phyloP scores from a whole-genome alignment of 2,113 vertebrate genomes.

The Pelobates fuscus region DNA sequence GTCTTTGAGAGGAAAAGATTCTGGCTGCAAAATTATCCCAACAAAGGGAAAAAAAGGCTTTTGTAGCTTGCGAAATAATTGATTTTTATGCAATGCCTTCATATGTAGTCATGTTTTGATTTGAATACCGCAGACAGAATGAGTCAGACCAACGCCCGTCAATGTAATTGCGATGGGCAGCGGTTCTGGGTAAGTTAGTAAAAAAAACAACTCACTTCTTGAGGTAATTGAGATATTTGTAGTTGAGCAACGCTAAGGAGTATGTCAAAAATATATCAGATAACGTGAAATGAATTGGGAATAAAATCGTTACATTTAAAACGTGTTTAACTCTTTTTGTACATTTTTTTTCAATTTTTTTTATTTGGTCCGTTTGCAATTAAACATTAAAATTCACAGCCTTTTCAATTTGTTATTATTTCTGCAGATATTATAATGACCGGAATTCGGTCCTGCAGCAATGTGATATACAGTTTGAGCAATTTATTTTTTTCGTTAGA shows the following conservation, averaged over 20 bases:
- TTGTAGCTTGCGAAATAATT: slow-evolving; percentile 33
- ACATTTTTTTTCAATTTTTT: no score
- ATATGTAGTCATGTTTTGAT: slow-evolving; percentile 30
- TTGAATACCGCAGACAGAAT: slow-evolving; percentile 26
- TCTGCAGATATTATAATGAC: slow-evolving; percentile 31
- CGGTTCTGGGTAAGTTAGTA: slow-evolving; percentile 13
- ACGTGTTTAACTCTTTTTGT: slow-evolving; percentile 26
- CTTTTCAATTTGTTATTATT: slow-evolving; percentile 28
- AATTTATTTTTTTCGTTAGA: slow-evolving; percentile 34
- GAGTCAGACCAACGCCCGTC: slow-evolving; percentile 13
- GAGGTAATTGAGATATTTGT: slow-evolving; percentile 37
- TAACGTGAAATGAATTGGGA: slow-evolving; percentile 41
- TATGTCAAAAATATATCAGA: slow-evolving; percentile 41
- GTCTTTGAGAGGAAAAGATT: slow-evolving; percentile 20
- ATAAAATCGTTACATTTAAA: slow-evolving; percentile 23
- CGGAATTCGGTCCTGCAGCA: slow-evolving; percentile 19
- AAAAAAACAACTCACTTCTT: slow-evolving; percentile 8
- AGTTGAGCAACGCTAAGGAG: slow-evolving; percentile 25
- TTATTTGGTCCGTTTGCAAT: no score
- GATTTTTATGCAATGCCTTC: slow-evolving; percentile 35
- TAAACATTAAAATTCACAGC: slow-evolving; percentile 17
- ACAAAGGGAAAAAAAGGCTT: slow-evolving; percentile 19
- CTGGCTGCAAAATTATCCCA: slow-evolving; percentile 27
- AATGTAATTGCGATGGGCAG: slow-evolving; percentile 26
- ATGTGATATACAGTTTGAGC: slow-evolving; percentile 44